A percentile compares a stretch with the other conserved stretches of the same genome.
Evolutionary conservation across 2,113 vertebrate species (phyloP).

Genomic region (Columba livia): DNA sequence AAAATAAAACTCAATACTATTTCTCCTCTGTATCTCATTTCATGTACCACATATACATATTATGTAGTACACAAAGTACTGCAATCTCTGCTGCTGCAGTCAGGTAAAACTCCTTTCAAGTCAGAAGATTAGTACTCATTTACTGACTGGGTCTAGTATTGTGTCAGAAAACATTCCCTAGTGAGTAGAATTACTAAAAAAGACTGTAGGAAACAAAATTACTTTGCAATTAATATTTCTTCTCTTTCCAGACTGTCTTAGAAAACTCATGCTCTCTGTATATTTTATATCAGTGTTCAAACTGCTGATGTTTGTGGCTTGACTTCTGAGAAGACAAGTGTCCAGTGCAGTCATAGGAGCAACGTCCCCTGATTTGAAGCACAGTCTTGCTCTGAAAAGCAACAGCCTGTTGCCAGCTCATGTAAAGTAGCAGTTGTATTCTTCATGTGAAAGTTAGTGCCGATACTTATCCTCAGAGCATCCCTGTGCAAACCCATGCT

Average conservation of each 20-base stretch:
- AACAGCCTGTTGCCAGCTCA: not conserved
- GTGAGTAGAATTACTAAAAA: not conserved
- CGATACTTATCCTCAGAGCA: not conserved
- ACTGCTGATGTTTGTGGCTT: slow-evolving; percentile 66
- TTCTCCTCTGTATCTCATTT: not conserved
- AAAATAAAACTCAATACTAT: not conserved
- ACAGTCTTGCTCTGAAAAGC: not conserved
- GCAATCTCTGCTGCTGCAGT: not conserved
- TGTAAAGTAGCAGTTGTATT: not conserved
- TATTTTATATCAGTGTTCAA: slow-evolving; percentile 44
- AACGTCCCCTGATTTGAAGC: not conserved
- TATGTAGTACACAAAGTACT: not conserved
- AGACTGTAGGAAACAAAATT: not conserved
- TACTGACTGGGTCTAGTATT: not conserved
- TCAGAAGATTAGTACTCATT: not conserved
- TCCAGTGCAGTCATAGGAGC: not conserved
- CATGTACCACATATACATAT: too few species aligned
- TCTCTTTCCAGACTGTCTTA: slow-evolving; percentile 25
- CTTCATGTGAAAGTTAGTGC: not conserved
- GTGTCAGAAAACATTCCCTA: not conserved
- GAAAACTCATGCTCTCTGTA: slow-evolving; percentile 57
- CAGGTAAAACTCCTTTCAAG: not conserved
- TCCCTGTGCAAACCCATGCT: not conserved
- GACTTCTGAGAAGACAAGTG: slow-evolving; percentile 41
- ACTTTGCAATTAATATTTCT: not conserved